A percentile compares a stretch with the other conserved stretches of the same genome.
Conservation (phyloP, 2,888 invertebrate species). For the Cheilosia impressa region DNA sequence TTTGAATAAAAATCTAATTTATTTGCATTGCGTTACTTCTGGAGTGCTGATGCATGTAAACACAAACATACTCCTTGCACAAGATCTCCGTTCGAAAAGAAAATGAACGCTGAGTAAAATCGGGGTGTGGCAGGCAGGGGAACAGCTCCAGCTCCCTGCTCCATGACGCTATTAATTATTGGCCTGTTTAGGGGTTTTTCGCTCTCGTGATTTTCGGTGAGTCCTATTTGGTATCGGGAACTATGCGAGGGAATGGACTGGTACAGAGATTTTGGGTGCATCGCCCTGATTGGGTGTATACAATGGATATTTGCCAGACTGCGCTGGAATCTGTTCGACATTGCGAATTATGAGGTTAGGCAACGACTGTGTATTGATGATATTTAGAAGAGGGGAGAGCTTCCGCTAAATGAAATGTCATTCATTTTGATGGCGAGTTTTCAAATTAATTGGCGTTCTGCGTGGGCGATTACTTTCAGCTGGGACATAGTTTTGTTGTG, state of each 20-base stretch:
- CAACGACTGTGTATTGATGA: not conserved
- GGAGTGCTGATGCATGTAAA: constrained; percentile 39
- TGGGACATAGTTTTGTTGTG: no score
- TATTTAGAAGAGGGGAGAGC: no score
- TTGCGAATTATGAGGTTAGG: constrained; percentile 44
- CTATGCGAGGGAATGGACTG: constrained; percentile 1
- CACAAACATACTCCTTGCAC: constrained; percentile 4
- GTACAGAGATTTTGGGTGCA: constrained; percentile 23
- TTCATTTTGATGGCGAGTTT: no score
- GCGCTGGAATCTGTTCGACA: constrained; percentile 26
- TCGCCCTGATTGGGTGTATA: constrained; percentile 19
- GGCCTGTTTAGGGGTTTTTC: constrained; percentile 50
- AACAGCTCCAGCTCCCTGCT: constrained; percentile 7
- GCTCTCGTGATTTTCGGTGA: constrained; percentile 49
- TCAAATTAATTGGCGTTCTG: no score
- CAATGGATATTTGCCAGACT: not conserved
- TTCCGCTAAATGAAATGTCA: not conserved
- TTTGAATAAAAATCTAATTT: constrained; percentile 75
- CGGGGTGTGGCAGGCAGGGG: constrained; percentile 47
- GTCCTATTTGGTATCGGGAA: constrained; percentile 26
- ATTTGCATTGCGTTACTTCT: constrained; percentile 69
- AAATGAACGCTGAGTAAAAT: constrained; percentile 11
- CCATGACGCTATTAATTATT: constrained; percentile 53
- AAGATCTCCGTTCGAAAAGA: constrained; percentile 7
- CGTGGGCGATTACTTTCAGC: no score